phyloP scores from a whole-genome alignment of 2,888 invertebrate genomes.

The Caradrina clavipalpis region DNA sequence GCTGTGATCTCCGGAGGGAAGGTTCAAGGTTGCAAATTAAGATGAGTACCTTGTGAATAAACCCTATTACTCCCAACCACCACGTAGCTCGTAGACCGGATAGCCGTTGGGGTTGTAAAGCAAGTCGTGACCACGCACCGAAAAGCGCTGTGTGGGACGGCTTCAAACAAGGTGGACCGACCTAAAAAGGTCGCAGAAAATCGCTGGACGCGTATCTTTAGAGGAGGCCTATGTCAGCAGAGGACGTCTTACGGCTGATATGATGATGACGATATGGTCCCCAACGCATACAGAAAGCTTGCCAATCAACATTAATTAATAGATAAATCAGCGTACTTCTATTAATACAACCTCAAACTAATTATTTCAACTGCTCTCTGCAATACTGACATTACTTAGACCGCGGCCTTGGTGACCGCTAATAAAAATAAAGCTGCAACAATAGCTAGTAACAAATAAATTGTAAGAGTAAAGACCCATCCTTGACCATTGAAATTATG shows the following conservation, averaged over 20 bases:
- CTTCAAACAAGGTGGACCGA: too few species aligned
- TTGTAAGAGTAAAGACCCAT: slow-evolving; percentile 47
- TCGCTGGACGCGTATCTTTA: too few species aligned
- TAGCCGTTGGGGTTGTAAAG: too few species aligned
- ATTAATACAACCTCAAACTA: slow-evolving; percentile 49
- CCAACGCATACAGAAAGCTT: slow-evolving; percentile 29
- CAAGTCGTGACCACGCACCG: too few species aligned
- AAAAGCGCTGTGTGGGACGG: too few species aligned
- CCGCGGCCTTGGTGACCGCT: slow-evolving; percentile 44
- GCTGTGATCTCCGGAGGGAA: background rate
- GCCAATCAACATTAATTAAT: slow-evolving; percentile 43
- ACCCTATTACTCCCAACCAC: slow-evolving; percentile 23
- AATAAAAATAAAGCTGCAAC: slow-evolving; percentile 48
- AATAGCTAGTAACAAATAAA: slow-evolving; percentile 45
- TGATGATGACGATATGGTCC: too few species aligned
- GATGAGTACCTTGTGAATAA: slow-evolving; percentile 7
- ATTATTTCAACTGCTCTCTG: slow-evolving; percentile 40
- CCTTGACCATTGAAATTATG: slow-evolving; percentile 61
- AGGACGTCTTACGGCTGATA: too few species aligned
- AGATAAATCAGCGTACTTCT: slow-evolving; percentile 31
- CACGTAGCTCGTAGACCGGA: too few species aligned
- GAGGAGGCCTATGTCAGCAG: too few species aligned
- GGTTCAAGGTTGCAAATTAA: slow-evolving; percentile 7
- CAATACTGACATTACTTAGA: slow-evolving; percentile 10
- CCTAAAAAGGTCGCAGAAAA: too few species aligned